Conservation (phyloP, 2,797 vertebrate species). For the Amblyopsis hoosieri region DNA sequence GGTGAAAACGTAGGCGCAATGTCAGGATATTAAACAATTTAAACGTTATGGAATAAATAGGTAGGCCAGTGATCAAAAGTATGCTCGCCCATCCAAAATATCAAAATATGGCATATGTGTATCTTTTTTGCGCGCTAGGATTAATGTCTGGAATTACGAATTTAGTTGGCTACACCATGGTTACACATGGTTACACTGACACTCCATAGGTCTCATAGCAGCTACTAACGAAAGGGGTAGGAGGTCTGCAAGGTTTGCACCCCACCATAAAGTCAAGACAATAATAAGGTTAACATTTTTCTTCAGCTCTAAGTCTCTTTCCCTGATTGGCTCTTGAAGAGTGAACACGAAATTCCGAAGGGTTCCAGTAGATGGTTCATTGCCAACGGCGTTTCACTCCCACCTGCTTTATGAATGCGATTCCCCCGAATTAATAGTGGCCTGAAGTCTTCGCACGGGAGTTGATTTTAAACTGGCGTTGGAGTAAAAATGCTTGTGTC, state of each 20-base stretch:
- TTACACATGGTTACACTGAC: too few species aligned
- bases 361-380: slow-evolving; percentile 48
- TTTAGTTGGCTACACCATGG: too few species aligned
- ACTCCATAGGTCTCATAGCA: not conserved
- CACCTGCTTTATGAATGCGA: slow-evolving; percentile 13
- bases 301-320: slow-evolving; percentile 31
- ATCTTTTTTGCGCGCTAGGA: too few species aligned
- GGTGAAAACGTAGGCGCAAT: too few species aligned
- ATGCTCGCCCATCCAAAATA: too few species aligned
- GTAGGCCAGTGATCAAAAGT: too few species aligned
- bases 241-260: slow-evolving; percentile 16
- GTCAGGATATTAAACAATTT: too few species aligned
- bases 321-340: slow-evolving; percentile 69
- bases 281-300: slow-evolving; percentile 59
- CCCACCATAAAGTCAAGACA: slow-evolving; percentile 53
- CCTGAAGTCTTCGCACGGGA: slow-evolving; percentile 15
- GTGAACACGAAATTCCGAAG: slow-evolving; percentile 66
- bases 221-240: slow-evolving; percentile 51
- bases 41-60: too few species aligned
- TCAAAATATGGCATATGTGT: too few species aligned
- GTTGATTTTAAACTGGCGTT: slow-evolving; percentile 19
- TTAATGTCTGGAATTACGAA: too few species aligned
- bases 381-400: slow-evolving; percentile 27
- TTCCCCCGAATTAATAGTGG: slow-evolving; percentile 22
- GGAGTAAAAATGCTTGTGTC: slow-evolving; percentile 65